Conservation (phyloP, 2,113 vertebrate genomes). For the Nettapus auritus region DNA sequence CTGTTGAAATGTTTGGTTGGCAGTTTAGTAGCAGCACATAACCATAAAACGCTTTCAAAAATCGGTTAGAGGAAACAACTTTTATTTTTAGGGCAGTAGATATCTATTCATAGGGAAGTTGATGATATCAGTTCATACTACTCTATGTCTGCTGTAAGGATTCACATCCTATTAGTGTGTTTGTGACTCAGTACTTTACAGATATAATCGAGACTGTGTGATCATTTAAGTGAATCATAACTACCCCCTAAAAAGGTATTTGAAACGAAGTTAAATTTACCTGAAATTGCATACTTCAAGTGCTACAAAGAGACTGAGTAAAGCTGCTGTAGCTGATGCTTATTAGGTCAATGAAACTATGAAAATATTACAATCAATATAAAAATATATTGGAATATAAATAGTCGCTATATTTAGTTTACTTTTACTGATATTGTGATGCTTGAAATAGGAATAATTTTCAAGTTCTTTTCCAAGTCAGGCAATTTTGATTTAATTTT, state of each 20-base stretch:
- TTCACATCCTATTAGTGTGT: background rate
- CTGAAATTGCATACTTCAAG: background rate
- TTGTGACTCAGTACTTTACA: constrained; percentile 1
- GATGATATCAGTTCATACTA: background rate
- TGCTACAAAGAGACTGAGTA: background rate
- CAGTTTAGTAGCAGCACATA: background rate
- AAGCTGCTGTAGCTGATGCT: background rate
- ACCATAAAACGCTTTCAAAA: background rate
- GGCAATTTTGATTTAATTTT: background rate
- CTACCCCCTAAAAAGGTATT: background rate
- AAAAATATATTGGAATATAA: background rate
- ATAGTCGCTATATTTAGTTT: background rate
- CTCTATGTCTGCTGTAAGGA: background rate
- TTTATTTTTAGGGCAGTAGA: background rate
- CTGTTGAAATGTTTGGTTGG: background rate
- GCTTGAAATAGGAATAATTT: background rate
- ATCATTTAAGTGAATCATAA: background rate
- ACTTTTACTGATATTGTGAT: background rate
- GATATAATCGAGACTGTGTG: background rate
- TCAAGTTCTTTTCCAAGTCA: background rate
- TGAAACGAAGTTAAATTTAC: background rate
- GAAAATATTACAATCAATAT: background rate
- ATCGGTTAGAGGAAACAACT: background rate
- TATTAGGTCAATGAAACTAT: background rate
- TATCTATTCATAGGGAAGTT: background rate